These are phyloP conservation scores for Brachyistius frenatus DNA, from an alignment of 2,113 vertebrate species.

Conservation along the genomic window DNA sequence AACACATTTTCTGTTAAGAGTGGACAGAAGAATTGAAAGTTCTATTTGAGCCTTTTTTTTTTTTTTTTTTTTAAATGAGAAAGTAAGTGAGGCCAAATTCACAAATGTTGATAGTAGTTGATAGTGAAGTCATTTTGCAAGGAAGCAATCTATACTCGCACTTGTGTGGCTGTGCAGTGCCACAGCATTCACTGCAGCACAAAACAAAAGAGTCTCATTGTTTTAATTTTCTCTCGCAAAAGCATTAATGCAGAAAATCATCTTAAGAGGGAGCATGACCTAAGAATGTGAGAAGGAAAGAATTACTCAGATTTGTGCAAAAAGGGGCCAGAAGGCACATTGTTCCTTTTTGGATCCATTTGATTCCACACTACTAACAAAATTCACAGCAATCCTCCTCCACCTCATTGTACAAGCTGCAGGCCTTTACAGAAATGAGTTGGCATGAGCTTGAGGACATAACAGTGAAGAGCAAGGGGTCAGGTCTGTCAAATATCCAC, in stretches of 20 bases:
- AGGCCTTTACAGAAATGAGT: neutral
- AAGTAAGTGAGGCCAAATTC: neutral
- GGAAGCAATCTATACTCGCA: constrained; percentile 23
- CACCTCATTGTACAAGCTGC: constrained; percentile 17
- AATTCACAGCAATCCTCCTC: constrained; percentile 26
- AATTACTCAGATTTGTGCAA: constrained; percentile 41
- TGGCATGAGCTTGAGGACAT: constrained; percentile 24
- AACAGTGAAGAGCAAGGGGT: constrained; percentile 30
- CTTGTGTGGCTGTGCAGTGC: constrained; percentile 15
- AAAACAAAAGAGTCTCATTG: constrained; percentile 25
- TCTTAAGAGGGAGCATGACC: constrained; percentile 1
- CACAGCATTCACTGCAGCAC: constrained; percentile 8
- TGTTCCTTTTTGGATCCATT: constrained; percentile 55
- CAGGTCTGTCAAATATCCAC: constrained; percentile 48
- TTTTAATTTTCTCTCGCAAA: constrained; percentile 36
- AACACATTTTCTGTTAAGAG: constrained; percentile 15
- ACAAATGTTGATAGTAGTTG: neutral
- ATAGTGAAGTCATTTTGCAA: neutral
- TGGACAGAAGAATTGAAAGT: constrained; percentile 6
- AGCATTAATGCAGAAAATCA: constrained; percentile 30
- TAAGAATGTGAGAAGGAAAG: constrained; percentile 29
- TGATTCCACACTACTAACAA: constrained; percentile 20
- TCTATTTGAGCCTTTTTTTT: neutral
- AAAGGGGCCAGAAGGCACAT: constrained; percentile 64
- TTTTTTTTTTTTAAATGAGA: neutral